phyloP scores from a whole-genome alignment of 2,888 invertebrate genomes.

The Microplitis manilae region DNA sequence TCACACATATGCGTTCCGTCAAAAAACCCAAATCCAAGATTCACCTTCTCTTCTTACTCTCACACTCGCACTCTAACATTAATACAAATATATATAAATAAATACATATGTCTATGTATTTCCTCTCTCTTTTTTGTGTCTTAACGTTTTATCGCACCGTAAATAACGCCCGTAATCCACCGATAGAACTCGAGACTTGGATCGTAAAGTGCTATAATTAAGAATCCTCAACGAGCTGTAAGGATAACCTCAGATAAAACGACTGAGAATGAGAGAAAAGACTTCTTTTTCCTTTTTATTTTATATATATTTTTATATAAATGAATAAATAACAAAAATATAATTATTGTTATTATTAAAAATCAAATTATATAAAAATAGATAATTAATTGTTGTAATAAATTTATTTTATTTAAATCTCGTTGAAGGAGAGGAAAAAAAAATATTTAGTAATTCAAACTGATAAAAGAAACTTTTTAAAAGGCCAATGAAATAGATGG shows the following conservation, averaged over 20 bases:
- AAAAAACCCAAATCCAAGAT: conserved; percentile 53
- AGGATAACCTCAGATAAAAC: conserved; percentile 44
- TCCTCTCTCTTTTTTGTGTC: conserved; percentile 33
- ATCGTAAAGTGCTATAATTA: conserved; percentile 58
- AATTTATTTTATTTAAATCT: not conserved
- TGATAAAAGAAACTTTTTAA: too few relatives aligned
- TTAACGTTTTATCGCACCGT: conserved; percentile 55
- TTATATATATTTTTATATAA: conserved; percentile 8
- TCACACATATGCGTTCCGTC: conserved; percentile 40
- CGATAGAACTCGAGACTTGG: conserved; percentile 53
- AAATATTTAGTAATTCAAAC: too few relatives aligned
- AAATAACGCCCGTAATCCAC: conserved; percentile 58
- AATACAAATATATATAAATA: not conserved
- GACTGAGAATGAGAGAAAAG: conserved; percentile 36
- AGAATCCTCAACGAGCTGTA: conserved; percentile 51
- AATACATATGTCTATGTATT: not conserved
- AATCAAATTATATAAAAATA: conserved; percentile 1
- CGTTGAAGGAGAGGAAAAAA: too few relatives aligned
- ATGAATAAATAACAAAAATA: too few relatives aligned
- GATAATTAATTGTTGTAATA: conserved; percentile 17
- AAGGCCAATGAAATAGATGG: conserved; percentile 3
- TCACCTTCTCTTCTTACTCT: conserved; percentile 40
- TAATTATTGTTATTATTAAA: not conserved
- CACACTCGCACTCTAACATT: not conserved
- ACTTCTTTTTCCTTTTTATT: not conserved